Base-by-base conservation (phyloP, 1,140 invertebrate genomes). In the Nylanderia fulva region DNA sequence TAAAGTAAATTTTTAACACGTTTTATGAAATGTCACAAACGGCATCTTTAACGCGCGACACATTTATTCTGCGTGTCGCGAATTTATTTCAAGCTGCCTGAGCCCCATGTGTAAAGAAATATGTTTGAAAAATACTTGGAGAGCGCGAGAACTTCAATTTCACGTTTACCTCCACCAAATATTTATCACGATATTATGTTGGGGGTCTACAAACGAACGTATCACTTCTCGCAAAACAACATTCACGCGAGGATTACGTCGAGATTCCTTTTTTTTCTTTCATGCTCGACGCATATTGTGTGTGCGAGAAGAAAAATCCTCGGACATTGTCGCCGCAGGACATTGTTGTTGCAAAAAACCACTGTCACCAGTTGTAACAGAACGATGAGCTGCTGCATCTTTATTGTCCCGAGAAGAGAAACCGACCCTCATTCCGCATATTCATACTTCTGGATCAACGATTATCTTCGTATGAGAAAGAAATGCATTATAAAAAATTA, bases 361-460 rank as follows among this genome's bases (percentile, higher is more conserved):
- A n/a, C 58, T 82, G 52, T 82, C 66, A 45, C 27, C 27, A 8
- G 36, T 15, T 21, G 18, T 15, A 64, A 24, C 52, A 7, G 27
- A 9, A 9, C 29, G 75, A 74, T n/a, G 45, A 15, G 36, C 66
- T 58, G 86, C 33, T 24, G 54, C 80, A 42, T 29, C 63, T 45
- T 85, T 82, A 88, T 89, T 88, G 84, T 89, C 52, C 77, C 58
- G 63, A 77, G 76, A 77, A 88, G 56, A 52, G 36, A 83, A 61
- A 80, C 52, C 84, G 42, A 64, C 63, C 58, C 66, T 80, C 69
- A 36, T 74, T 56, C 9, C 29, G 27, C 69, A 13, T 29, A 54
- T 39, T 56, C 52, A n/a, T n/a, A 24, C 36, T 82, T 58, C 77
- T 58, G 36, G 36, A 60, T 13, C 63, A 42, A 18, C 76, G 21